Evolutionary conservation across 2,888 invertebrate genomes (phyloP), one percentile per base, ranked within the genome.

Genomic region (Eupithecia insigniata): DNA sequence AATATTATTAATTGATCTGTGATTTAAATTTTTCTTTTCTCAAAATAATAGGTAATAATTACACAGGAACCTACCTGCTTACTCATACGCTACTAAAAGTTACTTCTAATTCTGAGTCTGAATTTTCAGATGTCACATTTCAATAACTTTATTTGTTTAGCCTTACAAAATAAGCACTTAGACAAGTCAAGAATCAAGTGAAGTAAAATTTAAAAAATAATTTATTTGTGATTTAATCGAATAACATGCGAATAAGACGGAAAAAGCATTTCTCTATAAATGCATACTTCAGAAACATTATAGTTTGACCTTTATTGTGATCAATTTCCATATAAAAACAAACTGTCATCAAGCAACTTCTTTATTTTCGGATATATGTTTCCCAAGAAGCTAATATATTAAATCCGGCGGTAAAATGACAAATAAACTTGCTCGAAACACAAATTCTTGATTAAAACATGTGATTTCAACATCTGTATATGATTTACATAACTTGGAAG

Each of bases 401-500:
- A 26, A 64, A 64, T 64, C 64, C 64, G 64, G 64, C 22, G 55
- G 34, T 26, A 60, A 60, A 14, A 10, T 39, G 26, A 62, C 62
- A 62, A 34, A 64, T 39, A 64, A 30, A 60, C 8, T 60, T 18
- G n/a, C 34, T 14, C 18, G 26, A 34, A 26, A 55, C 26, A 55
- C 14, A 26, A 26, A 55, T 55, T 51, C 26, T 55, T 55, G 55
- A 55, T 55, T 55, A 26, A 55, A 55, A 55, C 64, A 64, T 64
- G 36, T 22, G 36, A 55, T 64, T 64, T 64, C 28, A 46, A 46
- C 66, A 64, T 26, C 34, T 36, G 64, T 22, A 64, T 64, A 66
- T 55, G 10, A 67, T 68, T 71, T 22, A 66, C 55, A 66, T 69
- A 62, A 46, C 39, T 75, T 77, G 55, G 14, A 66, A 75, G 70